Base-by-base conservation (phyloP, 2,888 invertebrate genomes). In the Perizoma flavofasciatum region DNA sequence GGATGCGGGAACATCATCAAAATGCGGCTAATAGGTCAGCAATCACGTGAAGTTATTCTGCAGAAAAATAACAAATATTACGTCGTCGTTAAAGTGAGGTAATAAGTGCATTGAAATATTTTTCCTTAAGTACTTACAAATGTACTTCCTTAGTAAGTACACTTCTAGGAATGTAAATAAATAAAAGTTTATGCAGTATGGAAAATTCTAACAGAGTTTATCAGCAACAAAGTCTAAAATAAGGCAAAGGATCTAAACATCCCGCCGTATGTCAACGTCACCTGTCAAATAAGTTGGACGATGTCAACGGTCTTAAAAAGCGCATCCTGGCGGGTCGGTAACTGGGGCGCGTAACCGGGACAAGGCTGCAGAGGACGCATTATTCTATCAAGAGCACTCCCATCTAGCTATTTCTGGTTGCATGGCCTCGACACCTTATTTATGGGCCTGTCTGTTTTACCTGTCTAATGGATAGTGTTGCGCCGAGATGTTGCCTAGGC, bases 281-380 rank as follows among this genome's bases (percentile, higher is more conserved):
- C 5, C 44, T 53, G 56, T 63, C 63, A 56, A 53, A 59, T 61
- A 57, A 50, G 55, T 61, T 49, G 35, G 58, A 58, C 51, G 52
- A 48, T 51, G 53, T 59, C 43, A 58, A 61, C 50, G 61, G 68
- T 69, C 68, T 73, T 83, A 77, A 81, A 83, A 83, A 84, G 81
- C 80, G 79, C 83, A 88, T 89, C 88, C 90, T 89, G 86, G 78
- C 71, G 61, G 54, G 61, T 53, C 66, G 67, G 59, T 71, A 87
- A 85, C 82, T 87, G 77, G 90, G 86, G 77, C 88, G 80, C 73
- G 73, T 69, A 90, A 86, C 77, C 80, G 71, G 89, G 78, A 70
- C 91, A 90, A 91, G 91, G 91, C 79, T 89, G 82, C 64, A 68
- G 78, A 81, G 86, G 83, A 81, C 83, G 79, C 72, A 91, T 91